phyloP scores from a whole-genome alignment of 2,113 vertebrate species.

The Uria lomvia region DNA sequence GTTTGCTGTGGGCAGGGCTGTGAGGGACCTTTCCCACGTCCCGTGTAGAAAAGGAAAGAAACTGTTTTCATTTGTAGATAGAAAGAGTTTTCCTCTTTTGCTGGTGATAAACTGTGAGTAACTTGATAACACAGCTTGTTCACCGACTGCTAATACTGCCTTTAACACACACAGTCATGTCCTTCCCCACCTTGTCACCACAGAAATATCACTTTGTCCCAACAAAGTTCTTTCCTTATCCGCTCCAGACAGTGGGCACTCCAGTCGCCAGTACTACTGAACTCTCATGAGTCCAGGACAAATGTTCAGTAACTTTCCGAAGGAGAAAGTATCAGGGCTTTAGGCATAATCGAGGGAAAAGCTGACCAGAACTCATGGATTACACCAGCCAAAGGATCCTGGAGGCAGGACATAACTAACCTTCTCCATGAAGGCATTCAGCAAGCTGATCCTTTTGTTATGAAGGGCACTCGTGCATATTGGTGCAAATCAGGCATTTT shows the following conservation, averaged over 20 bases:
- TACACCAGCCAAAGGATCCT: background rate
- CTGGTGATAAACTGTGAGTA: background rate
- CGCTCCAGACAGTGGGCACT: background rate
- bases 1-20: background rate
- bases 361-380: background rate
- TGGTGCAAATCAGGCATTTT: background rate
- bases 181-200: background rate
- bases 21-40: background rate
- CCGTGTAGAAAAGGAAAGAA: background rate
- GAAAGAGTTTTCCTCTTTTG: background rate
- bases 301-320: background rate
- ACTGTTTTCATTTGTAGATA: background rate
- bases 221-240: background rate
- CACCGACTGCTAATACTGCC: background rate
- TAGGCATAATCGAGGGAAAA: background rate
- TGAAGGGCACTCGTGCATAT: background rate
- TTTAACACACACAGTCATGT: accelerated
- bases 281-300: background rate
- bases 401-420: background rate
- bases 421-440: background rate
- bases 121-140: background rate
- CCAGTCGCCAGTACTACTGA: background rate
- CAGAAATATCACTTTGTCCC: background rate
- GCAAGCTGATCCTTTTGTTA: background rate
- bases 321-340: background rate